These are phyloP conservation scores for Odontamblyopus rebecca DNA, from an alignment of 2,797 vertebrate species.

Conservation along the genomic window DNA sequence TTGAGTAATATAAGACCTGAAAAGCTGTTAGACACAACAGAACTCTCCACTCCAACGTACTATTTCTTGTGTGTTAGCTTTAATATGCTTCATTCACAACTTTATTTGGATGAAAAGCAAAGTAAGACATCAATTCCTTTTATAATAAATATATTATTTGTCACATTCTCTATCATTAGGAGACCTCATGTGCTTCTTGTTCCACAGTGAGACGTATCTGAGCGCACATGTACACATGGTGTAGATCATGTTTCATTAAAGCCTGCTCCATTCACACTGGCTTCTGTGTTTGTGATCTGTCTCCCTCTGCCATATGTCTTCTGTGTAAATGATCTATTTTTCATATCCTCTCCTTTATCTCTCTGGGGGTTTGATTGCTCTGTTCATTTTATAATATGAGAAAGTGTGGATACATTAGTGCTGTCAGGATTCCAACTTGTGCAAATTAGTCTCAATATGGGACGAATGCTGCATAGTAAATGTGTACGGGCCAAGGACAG, in stretches of 20 bases:
- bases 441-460: conserved; percentile 10
- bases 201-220: neutral
- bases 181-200: neutral
- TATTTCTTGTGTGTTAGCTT: neutral
- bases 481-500: neutral
- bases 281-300: conserved; percentile 19
- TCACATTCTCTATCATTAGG: neutral
- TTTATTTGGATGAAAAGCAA: neutral
- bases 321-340: conserved; percentile 38
- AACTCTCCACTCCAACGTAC: too few species aligned
- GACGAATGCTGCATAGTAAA: neutral
- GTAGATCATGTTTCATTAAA: neutral
- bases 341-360: conserved; percentile 27
- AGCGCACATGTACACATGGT: neutral
- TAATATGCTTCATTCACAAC: neutral
- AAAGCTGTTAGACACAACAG: too few species aligned
- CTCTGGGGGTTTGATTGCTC: conserved; percentile 37
- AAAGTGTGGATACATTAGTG: conserved; percentile 11
- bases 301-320: conserved; percentile 36
- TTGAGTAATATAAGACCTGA: too few species aligned
- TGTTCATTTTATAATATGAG: conserved; percentile 14
- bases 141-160: neutral
- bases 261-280: neutral
- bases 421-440: conserved; percentile 16
- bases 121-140: neutral